Evolutionary conservation across 2,888 invertebrate genomes (phyloP).

Genomic region (Uropetala carovei): DNA sequence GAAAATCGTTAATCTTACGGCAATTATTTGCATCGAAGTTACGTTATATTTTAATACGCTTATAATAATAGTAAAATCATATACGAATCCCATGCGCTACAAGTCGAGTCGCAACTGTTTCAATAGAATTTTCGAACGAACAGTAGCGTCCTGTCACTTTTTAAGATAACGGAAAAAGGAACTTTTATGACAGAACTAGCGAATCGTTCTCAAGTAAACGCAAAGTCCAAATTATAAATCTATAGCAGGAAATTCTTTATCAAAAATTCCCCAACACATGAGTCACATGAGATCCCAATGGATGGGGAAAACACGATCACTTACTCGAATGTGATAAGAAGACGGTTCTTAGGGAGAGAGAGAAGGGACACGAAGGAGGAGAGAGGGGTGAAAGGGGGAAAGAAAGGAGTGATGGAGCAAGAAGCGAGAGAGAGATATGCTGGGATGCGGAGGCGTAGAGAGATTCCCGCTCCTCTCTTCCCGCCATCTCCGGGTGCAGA

Average conservation of each 20-base stretch:
- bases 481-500: conserved; percentile 55
- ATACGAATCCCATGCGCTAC: too few relatives aligned
- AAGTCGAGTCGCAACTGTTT: too few relatives aligned
- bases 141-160: too few relatives aligned
- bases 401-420: neutral
- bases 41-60: too few relatives aligned
- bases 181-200: neutral
- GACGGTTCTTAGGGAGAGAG: neutral
- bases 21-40: too few relatives aligned
- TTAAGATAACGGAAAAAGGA: too few relatives aligned
- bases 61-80: too few relatives aligned
- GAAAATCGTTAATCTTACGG: too few relatives aligned
- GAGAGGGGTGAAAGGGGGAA: neutral
- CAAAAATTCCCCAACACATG: conserved; percentile 28
- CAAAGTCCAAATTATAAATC: conserved; percentile 35
- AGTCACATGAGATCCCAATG: conserved; percentile 38
- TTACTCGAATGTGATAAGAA: neutral
- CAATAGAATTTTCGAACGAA: too few relatives aligned
- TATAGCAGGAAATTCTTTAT: conserved; percentile 41
- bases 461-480: conserved; percentile 28
- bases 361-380: neutral
- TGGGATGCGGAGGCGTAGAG: neutral
- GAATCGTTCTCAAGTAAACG: neutral
- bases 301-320: conserved; percentile 28
- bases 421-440: neutral